Evolutionary conservation across 2,888 invertebrate genomes (phyloP), one percentile per base, ranked within the genome.

Genomic region (Colostygia pectinataria): DNA sequence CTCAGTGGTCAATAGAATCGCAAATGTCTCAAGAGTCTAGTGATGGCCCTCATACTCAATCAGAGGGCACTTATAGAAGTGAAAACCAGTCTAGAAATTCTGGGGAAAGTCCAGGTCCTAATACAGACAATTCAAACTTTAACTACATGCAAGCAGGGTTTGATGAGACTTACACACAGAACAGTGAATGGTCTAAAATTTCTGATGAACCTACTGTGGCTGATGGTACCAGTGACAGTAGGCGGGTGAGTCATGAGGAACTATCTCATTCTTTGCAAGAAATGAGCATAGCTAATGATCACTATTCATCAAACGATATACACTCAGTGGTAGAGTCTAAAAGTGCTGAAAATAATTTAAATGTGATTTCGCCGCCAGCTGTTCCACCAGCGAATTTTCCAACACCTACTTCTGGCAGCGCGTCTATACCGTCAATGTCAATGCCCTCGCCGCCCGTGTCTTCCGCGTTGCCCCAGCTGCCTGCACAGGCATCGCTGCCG

Each of bases 1-100:
- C 93, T 1, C 93, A 93, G 61, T 93, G 93, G 93, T 93, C 93
- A 3, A 92, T 92, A 43, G 93, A 93, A 68, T 93, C 93, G 24
- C 93, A 93, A 71, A 90, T 92, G 78, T 93, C 93, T 6, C 92
- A 93, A 68, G 93, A 93, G 62, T 93, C 93, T 1, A 93, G 93
- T 53, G 93, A 93, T 63, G 92, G 92, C 23, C 83, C 91, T 13
- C 81, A 91, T 27, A 92, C 92, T 37, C 92, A 92, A 7, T 92
- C 92, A 6, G 93, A 93, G 66, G 92, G 92, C 44, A 92, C 92
- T 33, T 92, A 92, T 57, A 77, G 88, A 68, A 92, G 92, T 80
- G 91, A 91, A 60, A 91, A 91, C 67, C 90, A 91, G 53, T 92
- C 92, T 2, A 83, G 92, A 56, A 88, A 90, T 65, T 91, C 90